Percentiles rank a stretch among this genome's conserved stretches.
Evolutionary conservation across 2,888 invertebrate genomes (phyloP).

Genomic region (Cremastinae sp.): DNA sequence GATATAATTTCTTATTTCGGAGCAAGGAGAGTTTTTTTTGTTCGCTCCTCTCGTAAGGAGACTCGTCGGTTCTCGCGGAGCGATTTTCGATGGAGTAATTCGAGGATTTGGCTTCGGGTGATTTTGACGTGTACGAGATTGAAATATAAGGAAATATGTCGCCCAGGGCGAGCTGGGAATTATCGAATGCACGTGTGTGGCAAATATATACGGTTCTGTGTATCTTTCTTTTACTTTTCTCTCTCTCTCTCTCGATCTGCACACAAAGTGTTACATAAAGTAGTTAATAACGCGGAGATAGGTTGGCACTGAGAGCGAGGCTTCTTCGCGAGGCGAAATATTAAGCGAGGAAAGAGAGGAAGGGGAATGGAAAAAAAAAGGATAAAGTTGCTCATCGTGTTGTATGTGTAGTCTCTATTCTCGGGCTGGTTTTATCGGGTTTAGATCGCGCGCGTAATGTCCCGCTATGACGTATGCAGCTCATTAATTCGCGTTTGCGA

Average conservation of each 20-base stretch:
- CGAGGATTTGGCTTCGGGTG: slow-evolving; percentile 24
- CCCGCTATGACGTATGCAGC: slow-evolving; percentile 71
- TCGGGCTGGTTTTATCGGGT: slow-evolving; percentile 70
- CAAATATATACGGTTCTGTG: slow-evolving; percentile 7
- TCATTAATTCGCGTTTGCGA: slow-evolving; percentile 75
- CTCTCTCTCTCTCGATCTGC: not conserved
- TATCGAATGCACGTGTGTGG: slow-evolving; percentile 59
- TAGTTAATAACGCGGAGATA: slow-evolving; percentile 42
- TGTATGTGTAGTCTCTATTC: slow-evolving; percentile 41
- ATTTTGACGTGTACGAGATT: slow-evolving; percentile 67
- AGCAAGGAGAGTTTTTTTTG: no score
- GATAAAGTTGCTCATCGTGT: slow-evolving; percentile 13
- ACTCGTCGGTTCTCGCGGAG: not conserved
- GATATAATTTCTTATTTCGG: no score
- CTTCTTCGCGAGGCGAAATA: slow-evolving; percentile 25
- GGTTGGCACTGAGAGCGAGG: slow-evolving; percentile 46
- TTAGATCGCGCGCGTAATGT: slow-evolving; percentile 73
- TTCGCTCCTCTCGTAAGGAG: not conserved
- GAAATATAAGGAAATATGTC: slow-evolving; percentile 69
- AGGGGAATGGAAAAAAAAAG: slow-evolving; percentile 37
- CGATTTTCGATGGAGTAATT: not conserved
- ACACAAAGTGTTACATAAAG: no score
- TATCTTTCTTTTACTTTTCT: not conserved
- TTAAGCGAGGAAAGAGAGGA: slow-evolving; percentile 28
- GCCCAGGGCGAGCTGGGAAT: slow-evolving; percentile 66